phyloP scores from a whole-genome alignment of 2,888 invertebrate species.

The Patella caerulea region DNA sequence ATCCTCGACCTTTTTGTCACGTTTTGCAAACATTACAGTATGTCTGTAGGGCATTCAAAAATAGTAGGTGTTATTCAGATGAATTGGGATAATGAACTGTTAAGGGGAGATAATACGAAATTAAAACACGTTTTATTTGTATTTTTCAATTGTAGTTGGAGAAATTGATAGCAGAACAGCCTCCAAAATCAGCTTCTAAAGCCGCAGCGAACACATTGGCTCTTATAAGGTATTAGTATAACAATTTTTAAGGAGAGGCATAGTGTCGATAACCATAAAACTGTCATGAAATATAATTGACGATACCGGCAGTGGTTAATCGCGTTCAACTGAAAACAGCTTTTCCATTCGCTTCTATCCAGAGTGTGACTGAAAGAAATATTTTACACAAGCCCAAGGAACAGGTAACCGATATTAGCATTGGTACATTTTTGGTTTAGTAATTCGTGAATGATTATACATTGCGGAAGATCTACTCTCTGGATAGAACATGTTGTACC shows the following conservation, averaged over 20 bases:
- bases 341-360: no score
- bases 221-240: conserved; percentile 53
- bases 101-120: not conserved
- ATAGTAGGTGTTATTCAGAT: conserved; percentile 2
- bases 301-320: not conserved
- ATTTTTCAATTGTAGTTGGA: conserved; percentile 48
- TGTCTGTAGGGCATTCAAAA: not conserved
- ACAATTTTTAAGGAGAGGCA: not conserved
- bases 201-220: conserved; percentile 65
- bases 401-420: no score
- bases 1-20: not conserved
- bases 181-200: conserved; percentile 61
- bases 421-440: no score
- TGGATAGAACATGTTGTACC: no score
- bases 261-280: not conserved
- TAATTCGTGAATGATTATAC: no score
- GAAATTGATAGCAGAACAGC: conserved; percentile 54
- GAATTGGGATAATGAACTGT: conserved; percentile 14
- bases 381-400: no score
- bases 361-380: no score
- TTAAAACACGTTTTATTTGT: no score
- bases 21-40: not conserved
- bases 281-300: not conserved
- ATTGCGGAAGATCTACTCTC: no score
- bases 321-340: not conserved